phyloP scores from a whole-genome alignment of 2,113 vertebrate species.

The Meleagris gallopavo region DNA sequence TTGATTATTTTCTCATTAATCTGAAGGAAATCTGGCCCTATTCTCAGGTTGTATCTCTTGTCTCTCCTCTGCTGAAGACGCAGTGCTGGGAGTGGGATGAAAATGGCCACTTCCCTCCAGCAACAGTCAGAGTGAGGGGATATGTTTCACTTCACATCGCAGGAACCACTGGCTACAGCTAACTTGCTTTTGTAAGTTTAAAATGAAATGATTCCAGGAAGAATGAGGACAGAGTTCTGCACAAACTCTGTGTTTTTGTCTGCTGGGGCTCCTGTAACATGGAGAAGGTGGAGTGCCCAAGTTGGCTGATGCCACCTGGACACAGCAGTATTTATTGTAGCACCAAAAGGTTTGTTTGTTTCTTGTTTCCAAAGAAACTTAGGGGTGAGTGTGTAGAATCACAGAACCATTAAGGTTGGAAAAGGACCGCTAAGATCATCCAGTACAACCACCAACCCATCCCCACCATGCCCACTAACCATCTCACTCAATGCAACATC shows the following conservation, averaged over 20 bases:
- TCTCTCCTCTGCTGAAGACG: background rate
- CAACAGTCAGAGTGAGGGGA: background rate
- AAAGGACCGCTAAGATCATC: too few relatives aligned
- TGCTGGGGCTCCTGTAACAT: background rate
- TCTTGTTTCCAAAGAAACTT: background rate
- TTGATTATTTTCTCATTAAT: background rate
- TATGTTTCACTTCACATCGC: background rate
- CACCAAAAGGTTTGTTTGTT: background rate
- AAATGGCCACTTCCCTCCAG: background rate
- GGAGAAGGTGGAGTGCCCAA: background rate
- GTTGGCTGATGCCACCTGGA: fast-evolving
- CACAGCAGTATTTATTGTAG: background rate
- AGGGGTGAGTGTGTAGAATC: background rate
- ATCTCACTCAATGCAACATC: too few relatives aligned
- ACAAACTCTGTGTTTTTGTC: background rate
- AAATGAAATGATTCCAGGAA: background rate
- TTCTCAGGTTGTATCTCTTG: background rate
- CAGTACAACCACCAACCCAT: too few relatives aligned
- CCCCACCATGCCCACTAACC: too few relatives aligned
- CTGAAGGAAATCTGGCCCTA: background rate
- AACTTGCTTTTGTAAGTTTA: background rate
- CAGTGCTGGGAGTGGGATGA: background rate
- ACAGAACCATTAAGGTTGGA: too few relatives aligned
- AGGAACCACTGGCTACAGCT: background rate
- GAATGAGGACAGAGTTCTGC: background rate